Percentiles rank a stretch among this genome's conserved stretches.
Conservation (phyloP, 2,888 invertebrate genomes). For the Liopterus haemorrhoidalis region DNA sequence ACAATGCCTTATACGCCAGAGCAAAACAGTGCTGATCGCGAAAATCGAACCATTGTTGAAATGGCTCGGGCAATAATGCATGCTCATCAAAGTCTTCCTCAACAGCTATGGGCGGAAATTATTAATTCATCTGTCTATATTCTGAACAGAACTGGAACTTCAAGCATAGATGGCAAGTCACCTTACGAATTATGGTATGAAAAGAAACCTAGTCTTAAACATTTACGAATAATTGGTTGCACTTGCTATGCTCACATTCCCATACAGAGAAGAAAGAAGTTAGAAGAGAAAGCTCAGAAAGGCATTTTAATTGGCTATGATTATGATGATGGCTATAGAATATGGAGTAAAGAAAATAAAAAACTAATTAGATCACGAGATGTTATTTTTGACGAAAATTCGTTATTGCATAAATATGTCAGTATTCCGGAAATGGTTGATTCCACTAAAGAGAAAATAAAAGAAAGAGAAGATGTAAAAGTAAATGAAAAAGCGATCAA, state of each 20-base stretch:
- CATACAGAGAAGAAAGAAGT: conserved; percentile 13
- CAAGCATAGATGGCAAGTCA: conserved; percentile 26
- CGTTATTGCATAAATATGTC: no score
- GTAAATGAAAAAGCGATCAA: no score
- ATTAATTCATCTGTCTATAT: conserved; percentile 25
- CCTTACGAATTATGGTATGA: conserved; percentile 33
- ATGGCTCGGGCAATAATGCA: conserved; percentile 14
- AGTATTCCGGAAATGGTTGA: no score
- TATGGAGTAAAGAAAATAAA: conserved; percentile 24
- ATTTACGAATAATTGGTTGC: conserved; percentile 30
- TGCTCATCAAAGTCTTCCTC: conserved; percentile 19
- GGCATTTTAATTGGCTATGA: conserved; percentile 33
- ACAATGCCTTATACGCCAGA: conserved; percentile 31
- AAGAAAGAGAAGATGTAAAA: no score
- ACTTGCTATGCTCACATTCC: conserved; percentile 16
- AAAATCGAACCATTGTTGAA: conserved; percentile 9
- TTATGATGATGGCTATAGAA: conserved; percentile 29
- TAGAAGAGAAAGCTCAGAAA: conserved; percentile 16
- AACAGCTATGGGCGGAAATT: conserved; percentile 28
- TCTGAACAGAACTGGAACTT: conserved; percentile 29
- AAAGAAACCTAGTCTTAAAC: conserved; percentile 25
- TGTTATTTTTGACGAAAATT: conserved; percentile 12
- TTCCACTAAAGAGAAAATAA: no score
- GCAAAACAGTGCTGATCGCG: conserved; percentile 31
- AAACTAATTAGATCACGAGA: conserved; percentile 6